These are phyloP conservation scores for Paramormyrops kingsleyae DNA, from an alignment of 2,113 vertebrate species.

Conservation along the genomic window DNA sequence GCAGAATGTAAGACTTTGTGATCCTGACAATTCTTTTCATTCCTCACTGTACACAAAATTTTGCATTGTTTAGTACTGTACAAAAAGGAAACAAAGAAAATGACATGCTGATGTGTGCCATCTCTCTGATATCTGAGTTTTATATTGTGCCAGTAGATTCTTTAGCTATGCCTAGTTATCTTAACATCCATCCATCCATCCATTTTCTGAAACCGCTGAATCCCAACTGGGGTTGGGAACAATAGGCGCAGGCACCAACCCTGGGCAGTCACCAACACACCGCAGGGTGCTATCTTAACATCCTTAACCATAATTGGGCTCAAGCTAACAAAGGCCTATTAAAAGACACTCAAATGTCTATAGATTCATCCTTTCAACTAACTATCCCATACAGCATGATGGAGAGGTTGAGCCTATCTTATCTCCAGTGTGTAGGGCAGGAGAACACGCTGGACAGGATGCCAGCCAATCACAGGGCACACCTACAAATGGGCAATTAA, in stretches of 20 bases:
- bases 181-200: neutral
- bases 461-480: neutral
- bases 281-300: neutral
- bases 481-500: neutral
- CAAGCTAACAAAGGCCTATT: neutral
- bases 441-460: neutral
- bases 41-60: neutral
- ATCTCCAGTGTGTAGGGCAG: neutral
- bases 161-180: neutral
- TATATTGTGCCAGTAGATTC: neutral
- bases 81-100: neutral
- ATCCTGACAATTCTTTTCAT: neutral
- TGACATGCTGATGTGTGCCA: neutral
- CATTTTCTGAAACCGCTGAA: too few relatives aligned
- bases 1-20: too few relatives aligned
- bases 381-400: neutral
- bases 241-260: too few relatives aligned
- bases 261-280: too few relatives aligned
- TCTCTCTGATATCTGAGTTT: neutral
- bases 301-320: neutral
- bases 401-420: neutral
- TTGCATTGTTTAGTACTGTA: neutral
- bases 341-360: neutral
- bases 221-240: too few relatives aligned
- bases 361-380: neutral